These are phyloP conservation scores for Perithous albicinctus DNA, from an alignment of 2,888 invertebrate species.

Conservation along the genomic window DNA sequence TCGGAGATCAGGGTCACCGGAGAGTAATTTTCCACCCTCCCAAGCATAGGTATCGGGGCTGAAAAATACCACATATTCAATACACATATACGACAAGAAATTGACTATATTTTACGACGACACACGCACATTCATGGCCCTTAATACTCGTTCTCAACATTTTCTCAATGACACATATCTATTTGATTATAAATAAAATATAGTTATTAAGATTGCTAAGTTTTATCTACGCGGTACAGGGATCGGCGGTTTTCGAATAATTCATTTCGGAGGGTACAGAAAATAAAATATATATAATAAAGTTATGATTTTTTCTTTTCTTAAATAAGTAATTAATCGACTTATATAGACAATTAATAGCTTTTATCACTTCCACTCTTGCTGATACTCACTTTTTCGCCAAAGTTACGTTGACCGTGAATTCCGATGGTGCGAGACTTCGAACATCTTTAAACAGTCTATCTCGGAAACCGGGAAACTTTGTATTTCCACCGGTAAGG, in stretches of 20 bases:
- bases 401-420: conserved; percentile 90
- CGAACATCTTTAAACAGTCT: conserved; percentile 92
- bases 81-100: conserved; percentile 13
- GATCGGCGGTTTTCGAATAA: no score
- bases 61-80: conserved; percentile 35
- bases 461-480: conserved; percentile 94
- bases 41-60: conserved; percentile 95
- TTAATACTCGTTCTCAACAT: no score
- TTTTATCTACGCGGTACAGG: no score
- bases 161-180: no score
- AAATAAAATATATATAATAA: no score
- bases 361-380: no score
- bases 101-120: not conserved
- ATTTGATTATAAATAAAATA: no score
- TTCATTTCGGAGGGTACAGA: no score
- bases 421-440: conserved; percentile 91
- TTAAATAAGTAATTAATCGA: no score
- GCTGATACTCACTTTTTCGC: conserved; percentile 88
- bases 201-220: no score
- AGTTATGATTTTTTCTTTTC: no score
- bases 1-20: conserved; percentile 90
- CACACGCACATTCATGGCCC: not conserved
- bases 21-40: conserved; percentile 93
- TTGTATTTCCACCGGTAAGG: conserved; percentile 92
- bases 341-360: no score